These are phyloP conservation scores for Cosmia trapezina DNA, from an alignment of 2,888 invertebrate species.

Conservation along the genomic window DNA sequence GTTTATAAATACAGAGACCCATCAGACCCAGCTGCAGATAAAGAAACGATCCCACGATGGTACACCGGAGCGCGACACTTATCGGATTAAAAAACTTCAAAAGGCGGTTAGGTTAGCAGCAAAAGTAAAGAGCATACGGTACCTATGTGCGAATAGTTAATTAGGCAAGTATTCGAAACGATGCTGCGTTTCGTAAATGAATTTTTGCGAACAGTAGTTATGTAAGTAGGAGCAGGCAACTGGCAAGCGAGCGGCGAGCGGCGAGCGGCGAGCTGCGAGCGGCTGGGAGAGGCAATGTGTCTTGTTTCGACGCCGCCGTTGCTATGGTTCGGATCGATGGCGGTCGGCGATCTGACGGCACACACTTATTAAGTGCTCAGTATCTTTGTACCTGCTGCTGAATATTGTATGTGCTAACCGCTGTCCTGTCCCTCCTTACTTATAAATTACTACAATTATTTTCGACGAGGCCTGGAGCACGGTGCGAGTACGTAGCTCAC, in stretches of 20 bases:
- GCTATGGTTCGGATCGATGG: conserved; percentile 62
- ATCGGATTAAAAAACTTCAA: conserved; percentile 42
- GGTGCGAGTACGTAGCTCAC: conserved; percentile 24
- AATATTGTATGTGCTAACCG: conserved; percentile 64
- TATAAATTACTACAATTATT: conserved; percentile 35
- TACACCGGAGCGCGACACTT: conserved; percentile 39
- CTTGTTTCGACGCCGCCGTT: conserved; percentile 59
- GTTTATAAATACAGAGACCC: conserved; percentile 1
- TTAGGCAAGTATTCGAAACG: conserved; percentile 66
- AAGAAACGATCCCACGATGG: conserved; percentile 46
- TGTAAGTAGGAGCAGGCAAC: conserved; percentile 60
- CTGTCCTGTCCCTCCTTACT: conserved; percentile 43
- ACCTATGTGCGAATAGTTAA: conserved; percentile 73
- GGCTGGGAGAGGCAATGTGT: conserved; percentile 54
- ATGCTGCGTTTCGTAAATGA: conserved; percentile 69
- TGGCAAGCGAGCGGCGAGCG: conserved; percentile 33
- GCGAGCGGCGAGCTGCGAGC: too few relatives aligned
- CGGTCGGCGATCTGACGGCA: conserved; percentile 60
- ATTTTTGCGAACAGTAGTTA: conserved; percentile 69
- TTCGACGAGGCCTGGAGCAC: conserved; percentile 13
- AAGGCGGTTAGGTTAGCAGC: conserved; percentile 33
- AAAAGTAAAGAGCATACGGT: conserved; percentile 34
- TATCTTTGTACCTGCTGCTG: conserved; percentile 58
- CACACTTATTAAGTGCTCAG: conserved; percentile 61
- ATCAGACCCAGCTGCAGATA: conserved; percentile 46